Evolutionary conservation across 2,888 invertebrate species (phyloP).

Genomic region (Drosophila kambysellisi): DNA sequence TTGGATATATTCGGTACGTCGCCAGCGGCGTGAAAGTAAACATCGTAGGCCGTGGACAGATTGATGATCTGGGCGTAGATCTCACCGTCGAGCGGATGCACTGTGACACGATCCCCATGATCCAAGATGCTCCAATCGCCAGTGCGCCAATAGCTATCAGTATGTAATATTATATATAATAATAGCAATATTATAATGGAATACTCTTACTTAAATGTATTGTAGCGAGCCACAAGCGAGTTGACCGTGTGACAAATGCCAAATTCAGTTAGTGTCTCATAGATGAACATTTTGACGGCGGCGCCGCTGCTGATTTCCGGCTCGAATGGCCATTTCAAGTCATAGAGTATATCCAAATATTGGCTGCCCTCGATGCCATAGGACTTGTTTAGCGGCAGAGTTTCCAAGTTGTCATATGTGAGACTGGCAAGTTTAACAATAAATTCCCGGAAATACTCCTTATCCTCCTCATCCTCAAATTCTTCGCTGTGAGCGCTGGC

Average conservation of each 20-base stretch:
- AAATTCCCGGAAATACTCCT: constrained; percentile 87
- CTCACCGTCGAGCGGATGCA: constrained; percentile 91
- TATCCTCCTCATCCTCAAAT: constrained; percentile 85
- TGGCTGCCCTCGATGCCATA: constrained; percentile 86
- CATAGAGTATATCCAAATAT: constrained; percentile 87
- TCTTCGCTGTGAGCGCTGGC: constrained; percentile 68
- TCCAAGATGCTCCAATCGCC: constrained; percentile 87
- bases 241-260: constrained; percentile 90
- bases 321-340: constrained; percentile 86
- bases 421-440: constrained; percentile 87
- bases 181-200: not conserved
- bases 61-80: constrained; percentile 91
- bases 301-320: constrained; percentile 87
- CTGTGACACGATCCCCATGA: constrained; percentile 85
- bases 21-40: constrained; percentile 88
- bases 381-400: constrained; percentile 86
- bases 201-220: constrained; percentile 77
- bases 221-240: constrained; percentile 87
- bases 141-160: constrained; percentile 87
- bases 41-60: constrained; percentile 88
- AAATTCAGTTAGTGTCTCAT: constrained; percentile 89
- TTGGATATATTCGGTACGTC: constrained; percentile 89
- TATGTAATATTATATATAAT: not conserved
- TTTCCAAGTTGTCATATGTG: constrained; percentile 87
- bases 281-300: constrained; percentile 86